Evolutionary conservation across 2,888 invertebrate species (phyloP).

Genomic region (Dasypogon diadema): DNA sequence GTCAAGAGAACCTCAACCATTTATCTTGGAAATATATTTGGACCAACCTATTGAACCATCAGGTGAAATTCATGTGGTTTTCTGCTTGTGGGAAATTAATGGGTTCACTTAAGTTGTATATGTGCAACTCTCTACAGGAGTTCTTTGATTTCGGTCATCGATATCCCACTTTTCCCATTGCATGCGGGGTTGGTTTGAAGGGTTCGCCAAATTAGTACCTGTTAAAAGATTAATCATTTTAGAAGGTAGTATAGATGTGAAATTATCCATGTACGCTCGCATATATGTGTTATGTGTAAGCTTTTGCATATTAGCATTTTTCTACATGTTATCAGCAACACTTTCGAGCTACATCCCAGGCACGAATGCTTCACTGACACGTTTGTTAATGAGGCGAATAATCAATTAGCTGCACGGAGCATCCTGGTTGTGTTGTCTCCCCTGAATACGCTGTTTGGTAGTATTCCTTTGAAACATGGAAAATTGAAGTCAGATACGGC

Average conservation of each 20-base stretch:
- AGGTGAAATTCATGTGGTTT: conserved; percentile 32
- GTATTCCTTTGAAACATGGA: background rate
- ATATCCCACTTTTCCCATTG: background rate
- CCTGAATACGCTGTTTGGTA: background rate
- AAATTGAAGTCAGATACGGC: conserved; percentile 12
- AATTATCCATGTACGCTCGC: no score
- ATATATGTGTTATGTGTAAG: background rate
- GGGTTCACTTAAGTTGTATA: background rate
- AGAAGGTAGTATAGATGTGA: no score
- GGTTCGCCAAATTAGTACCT: no score
- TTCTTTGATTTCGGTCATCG: background rate
- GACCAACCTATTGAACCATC: conserved; percentile 25
- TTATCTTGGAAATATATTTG: conserved; percentile 17
- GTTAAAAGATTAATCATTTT: no score
- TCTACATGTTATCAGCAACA: background rate
- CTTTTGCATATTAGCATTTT: background rate
- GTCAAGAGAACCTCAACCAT: background rate
- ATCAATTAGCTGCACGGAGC: conserved; percentile 1
- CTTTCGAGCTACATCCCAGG: background rate
- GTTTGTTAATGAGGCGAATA: conserved; percentile 21
- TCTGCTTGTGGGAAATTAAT: conserved; percentile 19
- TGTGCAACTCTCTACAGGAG: background rate
- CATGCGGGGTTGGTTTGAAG: background rate
- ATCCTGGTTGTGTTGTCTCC: background rate
- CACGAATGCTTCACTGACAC: conserved; percentile 5